Evolutionary conservation across 2,888 invertebrate species (phyloP), one percentile per base, ranked within the genome.

Genomic region (Patella ulyssiponensis): DNA sequence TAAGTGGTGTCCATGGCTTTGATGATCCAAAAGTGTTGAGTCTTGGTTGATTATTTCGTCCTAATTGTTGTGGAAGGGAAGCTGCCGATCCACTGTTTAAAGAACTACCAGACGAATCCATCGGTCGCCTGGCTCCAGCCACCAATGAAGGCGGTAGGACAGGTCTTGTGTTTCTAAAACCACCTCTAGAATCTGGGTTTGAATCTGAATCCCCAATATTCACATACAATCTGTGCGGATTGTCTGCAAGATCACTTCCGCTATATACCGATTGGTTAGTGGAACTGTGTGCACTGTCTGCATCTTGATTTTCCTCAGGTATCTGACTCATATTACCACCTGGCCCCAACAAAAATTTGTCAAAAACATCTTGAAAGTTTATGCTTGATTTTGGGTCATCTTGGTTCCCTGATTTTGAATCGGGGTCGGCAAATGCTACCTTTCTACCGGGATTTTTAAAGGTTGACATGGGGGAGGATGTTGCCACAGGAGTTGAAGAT

Each of bases 321-420:
- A 44, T 44, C 44, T 44, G 44, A 44, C 44, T 44, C 44, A 44
- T 44, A 44, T 44, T 44, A 5, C 44, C 44, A 9, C 9, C 44
- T 23, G 20, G 20, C 4, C 64, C 64, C 2, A 64, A 23, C 14
- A 64, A 23, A 64, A 64, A 14, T 64, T 64, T 64, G 4, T 64
- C 64, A 64, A 64, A 64, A 64, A 64, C 64, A 64, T 64, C 64
- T 23, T 64, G 64, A 64, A 64, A 64, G 23, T 64, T 23, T 4
- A 20, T 23, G 11, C 20, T 23, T 12, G 64, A 23, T 23, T 20
- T 64, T 14, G 23, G 11, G 23, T 64, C 64, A 15, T 20, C 20
- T 23, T 64, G 20, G 20, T 11, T 12, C 14, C 20, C 20, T 23
- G 20, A 23, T 2, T 23, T 64, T 23, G 20, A 23, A 3, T 23